Conservation (phyloP, 2,113 vertebrate genomes). For the Pseudolaguvia tuberculata region DNA sequence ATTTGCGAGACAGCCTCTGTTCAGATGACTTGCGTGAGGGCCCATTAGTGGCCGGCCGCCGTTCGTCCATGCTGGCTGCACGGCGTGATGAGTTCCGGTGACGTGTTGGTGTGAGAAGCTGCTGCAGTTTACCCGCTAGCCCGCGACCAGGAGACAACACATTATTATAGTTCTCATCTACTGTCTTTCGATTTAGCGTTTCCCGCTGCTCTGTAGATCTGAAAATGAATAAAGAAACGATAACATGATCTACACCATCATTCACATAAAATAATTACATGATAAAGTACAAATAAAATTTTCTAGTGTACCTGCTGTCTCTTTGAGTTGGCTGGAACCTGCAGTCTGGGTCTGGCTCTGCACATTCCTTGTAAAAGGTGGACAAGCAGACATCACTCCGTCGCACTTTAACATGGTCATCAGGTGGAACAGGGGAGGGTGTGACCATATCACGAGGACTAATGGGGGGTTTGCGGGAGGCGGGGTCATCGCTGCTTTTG, state of each 20-base stretch:
- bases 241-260: background rate
- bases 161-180: slow-evolving; percentile 69
- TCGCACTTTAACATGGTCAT: slow-evolving; percentile 48
- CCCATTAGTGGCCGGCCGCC: slow-evolving; percentile 46
- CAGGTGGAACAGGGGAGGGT: slow-evolving; percentile 38
- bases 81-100: slow-evolving; percentile 59
- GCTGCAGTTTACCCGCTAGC: slow-evolving; percentile 80
- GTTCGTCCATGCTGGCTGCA: slow-evolving; percentile 60
- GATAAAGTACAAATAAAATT: background rate
- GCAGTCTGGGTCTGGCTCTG: slow-evolving; percentile 56
- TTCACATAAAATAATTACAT: background rate
- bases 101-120: slow-evolving; percentile 80
- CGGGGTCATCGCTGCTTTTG: background rate
- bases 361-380: slow-evolving; percentile 66
- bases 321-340: slow-evolving; percentile 47
- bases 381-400: slow-evolving; percentile 70
- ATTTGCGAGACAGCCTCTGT: slow-evolving; percentile 66
- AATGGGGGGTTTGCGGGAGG: slow-evolving; percentile 60
- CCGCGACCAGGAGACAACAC: slow-evolving; percentile 64
- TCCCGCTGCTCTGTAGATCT: slow-evolving; percentile 44
- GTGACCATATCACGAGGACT: slow-evolving; percentile 47
- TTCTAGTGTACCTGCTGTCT: slow-evolving; percentile 58
- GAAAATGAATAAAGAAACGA: slow-evolving; percentile 2
- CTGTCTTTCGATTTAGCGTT: slow-evolving; percentile 43
- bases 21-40: slow-evolving; percentile 58